phyloP scores from a whole-genome alignment of 2,113 vertebrate species.

The Cariama cristata region DNA sequence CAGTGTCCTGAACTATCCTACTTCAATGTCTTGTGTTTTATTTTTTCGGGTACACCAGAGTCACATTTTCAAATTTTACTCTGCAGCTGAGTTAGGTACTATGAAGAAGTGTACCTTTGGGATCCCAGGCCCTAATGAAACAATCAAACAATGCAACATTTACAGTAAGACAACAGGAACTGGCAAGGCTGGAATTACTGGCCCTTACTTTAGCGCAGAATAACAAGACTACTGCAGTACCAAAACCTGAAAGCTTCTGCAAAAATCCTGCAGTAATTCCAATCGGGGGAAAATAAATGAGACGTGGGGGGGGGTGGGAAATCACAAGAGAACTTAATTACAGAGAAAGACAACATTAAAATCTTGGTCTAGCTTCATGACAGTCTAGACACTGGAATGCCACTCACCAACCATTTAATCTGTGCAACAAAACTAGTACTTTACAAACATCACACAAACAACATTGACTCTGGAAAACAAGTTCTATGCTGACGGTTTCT shows the following conservation, averaged over 20 bases:
- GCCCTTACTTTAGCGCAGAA: not conserved
- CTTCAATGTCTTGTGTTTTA: not conserved
- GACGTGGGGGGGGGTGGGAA: not conserved
- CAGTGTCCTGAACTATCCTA: not conserved
- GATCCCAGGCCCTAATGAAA: not conserved
- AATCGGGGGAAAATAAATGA: not conserved
- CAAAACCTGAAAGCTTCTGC: not conserved
- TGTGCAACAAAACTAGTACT: conserved; percentile 26
- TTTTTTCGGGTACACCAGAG: not conserved
- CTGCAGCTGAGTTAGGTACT: not conserved
- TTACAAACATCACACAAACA: conserved; percentile 31
- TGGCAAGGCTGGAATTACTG: not conserved
- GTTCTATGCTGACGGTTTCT: conserved; percentile 2
- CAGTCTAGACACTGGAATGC: conserved; percentile 41
- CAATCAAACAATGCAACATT: not conserved
- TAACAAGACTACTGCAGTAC: conserved; percentile 2
- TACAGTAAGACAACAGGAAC: not conserved
- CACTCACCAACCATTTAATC: conserved; percentile 31
- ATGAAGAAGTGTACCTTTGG: not conserved
- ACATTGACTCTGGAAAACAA: conserved; percentile 34
- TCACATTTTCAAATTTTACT: not conserved
- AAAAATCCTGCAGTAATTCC: not conserved
- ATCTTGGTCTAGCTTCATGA: conserved; percentile 5
- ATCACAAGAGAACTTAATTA: conserved; percentile 31
- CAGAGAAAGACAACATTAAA: conserved; percentile 25